Evolutionary conservation across 2,113 vertebrate species (phyloP), one percentile per base, ranked within the genome.

Genomic region (Chaetorhynchus papuensis): DNA sequence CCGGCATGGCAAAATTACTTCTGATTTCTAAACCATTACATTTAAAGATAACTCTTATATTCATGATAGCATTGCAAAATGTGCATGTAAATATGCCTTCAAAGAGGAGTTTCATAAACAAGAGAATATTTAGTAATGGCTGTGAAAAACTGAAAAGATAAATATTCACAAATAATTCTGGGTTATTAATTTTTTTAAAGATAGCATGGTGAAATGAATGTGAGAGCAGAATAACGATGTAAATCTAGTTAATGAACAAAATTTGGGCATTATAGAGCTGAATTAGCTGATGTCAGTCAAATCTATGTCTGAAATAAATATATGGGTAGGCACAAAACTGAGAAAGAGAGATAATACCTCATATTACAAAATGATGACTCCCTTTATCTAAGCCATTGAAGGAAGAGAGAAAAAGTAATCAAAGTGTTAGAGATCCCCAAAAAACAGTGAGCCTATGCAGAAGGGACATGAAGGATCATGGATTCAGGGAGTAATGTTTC

Each of bases 401-500:
- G 45, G 24, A 61, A 27, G 41, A 89, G 2, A 9, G 28, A 22
- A 77, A 50, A 88, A 54, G 5, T 45, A 59, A 54, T 37, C 13
- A 75, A 53, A 61, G 13, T 9, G 1, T 64, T 53, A 77, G 12
- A 31, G 16, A 28, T 69, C 7, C 11, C 22, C 31, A 74, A 81
- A 87, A 70, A 22, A 5, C 9, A 45, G 13, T n/a, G 16, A 72
- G 0, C 10, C 4, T 39, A 26, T 61, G 50, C 11, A 84, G 31
- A 57, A 74, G 8, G 53, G 15, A 54, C 0, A 0, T 13, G 18
- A 78, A 82, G 11, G 13, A 63, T 41, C 1, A 1, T 22, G 75
- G 4, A 47, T 53, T 61, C 42, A 64, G 33, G n/a, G 26, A 50
- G 3, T 2, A 81, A 63, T 39, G 7, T 15, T 78, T 44, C 35